phyloP scores from a whole-genome alignment of 2,113 vertebrate species.

The Psittacus erithacus region DNA sequence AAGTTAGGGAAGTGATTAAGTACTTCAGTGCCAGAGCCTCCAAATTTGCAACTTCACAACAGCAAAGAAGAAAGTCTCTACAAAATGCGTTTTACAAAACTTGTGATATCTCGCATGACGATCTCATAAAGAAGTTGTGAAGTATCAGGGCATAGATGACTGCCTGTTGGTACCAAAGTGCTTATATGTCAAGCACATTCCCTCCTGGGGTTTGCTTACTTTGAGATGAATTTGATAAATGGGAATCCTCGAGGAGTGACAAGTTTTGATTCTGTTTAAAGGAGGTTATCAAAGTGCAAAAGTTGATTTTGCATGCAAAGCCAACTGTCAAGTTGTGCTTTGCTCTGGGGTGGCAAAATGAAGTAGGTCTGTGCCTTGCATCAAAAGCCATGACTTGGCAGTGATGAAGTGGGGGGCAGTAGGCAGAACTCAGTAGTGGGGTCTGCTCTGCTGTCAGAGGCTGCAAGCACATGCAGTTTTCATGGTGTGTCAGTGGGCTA shows the following conservation, averaged over 20 bases:
- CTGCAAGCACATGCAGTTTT: neutral
- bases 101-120: neutral
- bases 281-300: neutral
- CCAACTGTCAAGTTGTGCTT: neutral
- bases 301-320: neutral
- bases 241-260: neutral
- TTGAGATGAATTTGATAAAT: neutral
- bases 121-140: neutral
- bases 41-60: neutral
- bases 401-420: rapidly evolving
- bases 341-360: neutral
- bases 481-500: neutral
- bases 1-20: neutral
- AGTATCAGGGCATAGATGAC: neutral
- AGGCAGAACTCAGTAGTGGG: neutral
- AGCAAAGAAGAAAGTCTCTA: neutral
- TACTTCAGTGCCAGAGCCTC: neutral
- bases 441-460: neutral
- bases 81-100: neutral
- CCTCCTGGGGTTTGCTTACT: neutral
- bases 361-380: neutral
- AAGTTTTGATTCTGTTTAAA: neutral
- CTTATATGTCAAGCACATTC: neutral
- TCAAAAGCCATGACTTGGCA: neutral
- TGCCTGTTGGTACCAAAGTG: neutral